Evolutionary conservation across 2,797 vertebrate genomes (phyloP).

Genomic region (Lutjanus campechanus): DNA sequence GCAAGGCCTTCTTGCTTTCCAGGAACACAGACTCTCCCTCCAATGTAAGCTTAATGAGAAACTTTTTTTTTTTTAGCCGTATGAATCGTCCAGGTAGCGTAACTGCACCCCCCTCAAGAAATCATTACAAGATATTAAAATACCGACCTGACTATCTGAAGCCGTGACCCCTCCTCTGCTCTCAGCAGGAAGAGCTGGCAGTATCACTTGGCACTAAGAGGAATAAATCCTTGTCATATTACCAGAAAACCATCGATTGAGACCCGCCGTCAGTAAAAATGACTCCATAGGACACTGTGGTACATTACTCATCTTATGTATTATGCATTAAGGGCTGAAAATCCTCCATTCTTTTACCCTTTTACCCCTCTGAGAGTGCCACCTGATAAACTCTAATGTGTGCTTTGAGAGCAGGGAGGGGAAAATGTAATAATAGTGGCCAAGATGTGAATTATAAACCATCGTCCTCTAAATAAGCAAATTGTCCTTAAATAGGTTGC

Average conservation of each 20-base stretch:
- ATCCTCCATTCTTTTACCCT: constrained; percentile 56
- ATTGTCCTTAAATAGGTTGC: constrained; percentile 11
- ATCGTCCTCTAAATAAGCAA: constrained; percentile 24
- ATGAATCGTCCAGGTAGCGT: constrained; percentile 64
- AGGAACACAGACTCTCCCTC: constrained; percentile 81
- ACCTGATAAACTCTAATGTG: constrained; percentile 64
- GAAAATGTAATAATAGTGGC: constrained; percentile 47
- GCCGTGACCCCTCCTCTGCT: constrained; percentile 77
- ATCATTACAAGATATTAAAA: constrained; percentile 87
- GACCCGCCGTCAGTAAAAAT: constrained; percentile 88
- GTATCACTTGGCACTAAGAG: constrained; percentile 87
- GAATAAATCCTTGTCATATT: constrained; percentile 89
- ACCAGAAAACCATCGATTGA: constrained; percentile 92
- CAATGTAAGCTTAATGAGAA: constrained; percentile 80
- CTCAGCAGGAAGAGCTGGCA: constrained; percentile 82
- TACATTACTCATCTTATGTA: constrained; percentile 93
- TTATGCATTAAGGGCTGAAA: constrained; percentile 90
- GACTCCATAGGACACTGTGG: constrained; percentile 87
- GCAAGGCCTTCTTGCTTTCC: constrained; percentile 82
- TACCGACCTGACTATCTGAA: constrained; percentile 62
- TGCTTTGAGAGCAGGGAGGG: constrained; percentile 20
- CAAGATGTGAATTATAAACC: constrained; percentile 29
- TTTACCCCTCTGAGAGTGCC: constrained; percentile 59
- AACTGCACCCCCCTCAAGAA: constrained; percentile 70
- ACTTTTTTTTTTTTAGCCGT: neutral